Evolutionary conservation across 1,140 invertebrate species (phyloP).

Genomic region (Zaprionus capensis): DNA sequence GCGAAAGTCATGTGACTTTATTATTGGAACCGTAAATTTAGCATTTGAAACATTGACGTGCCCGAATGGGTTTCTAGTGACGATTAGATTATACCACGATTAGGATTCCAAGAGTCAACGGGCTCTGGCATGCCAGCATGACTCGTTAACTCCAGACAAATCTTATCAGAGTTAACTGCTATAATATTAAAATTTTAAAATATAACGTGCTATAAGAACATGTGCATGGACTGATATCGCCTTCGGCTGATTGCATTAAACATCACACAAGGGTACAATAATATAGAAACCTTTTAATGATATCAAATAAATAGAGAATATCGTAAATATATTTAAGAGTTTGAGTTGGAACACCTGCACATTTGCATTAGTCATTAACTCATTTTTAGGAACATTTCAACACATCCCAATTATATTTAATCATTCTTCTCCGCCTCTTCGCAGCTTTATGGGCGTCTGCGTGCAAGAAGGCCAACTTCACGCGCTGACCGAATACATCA

Average conservation of each 20-base stretch:
- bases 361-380: slow-evolving; percentile 1
- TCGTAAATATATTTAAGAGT: not conserved
- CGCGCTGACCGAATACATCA: slow-evolving; percentile 97
- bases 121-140: not conserved
- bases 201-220: slow-evolving; percentile 17
- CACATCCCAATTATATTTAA: not conserved
- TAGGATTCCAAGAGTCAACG: not conserved
- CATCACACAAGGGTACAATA: not conserved
- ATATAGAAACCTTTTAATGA: not conserved
- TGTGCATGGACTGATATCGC: slow-evolving; percentile 12
- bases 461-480: slow-evolving; percentile 98
- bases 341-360: too few relatives aligned
- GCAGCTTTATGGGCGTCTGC: slow-evolving; percentile 98
- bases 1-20: not conserved
- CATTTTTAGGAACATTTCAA: not conserved
- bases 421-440: slow-evolving; percentile 5
- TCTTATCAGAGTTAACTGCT: slow-evolving; percentile 12
- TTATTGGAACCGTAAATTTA: slow-evolving; percentile 7
- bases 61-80: not conserved
- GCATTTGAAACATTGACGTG: not conserved
- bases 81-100: slow-evolving; percentile 22
- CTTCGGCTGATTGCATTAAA: slow-evolving; percentile 19
- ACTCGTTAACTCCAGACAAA: slow-evolving; percentile 4
- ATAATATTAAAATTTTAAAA: slow-evolving; percentile 17
- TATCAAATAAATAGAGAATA: not conserved